Evolutionary conservation across 2,113 vertebrate species (phyloP), one percentile per base, ranked within the genome.

Genomic region (Narcine bancroftii): DNA sequence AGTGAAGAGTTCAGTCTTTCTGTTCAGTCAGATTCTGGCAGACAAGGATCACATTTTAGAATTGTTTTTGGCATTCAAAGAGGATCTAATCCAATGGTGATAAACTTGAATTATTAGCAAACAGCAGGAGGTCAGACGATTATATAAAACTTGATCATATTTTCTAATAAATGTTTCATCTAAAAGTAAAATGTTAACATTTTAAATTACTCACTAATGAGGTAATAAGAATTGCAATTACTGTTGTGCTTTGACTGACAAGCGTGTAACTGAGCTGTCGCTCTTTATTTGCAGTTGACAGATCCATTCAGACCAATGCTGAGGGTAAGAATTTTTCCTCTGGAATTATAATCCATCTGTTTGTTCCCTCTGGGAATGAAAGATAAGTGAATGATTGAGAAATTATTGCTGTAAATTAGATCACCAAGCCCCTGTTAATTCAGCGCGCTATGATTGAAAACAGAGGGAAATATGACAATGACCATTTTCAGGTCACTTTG

Each of bases 261-360:
- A 95, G 95, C 95, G 92, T 96, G 95, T 97, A 97, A 97, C 96
- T 94, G 94, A 95, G 95, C 95, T 97, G 95, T 95, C 94, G 96
- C 94, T 95, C 95, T 96, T 95, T 96, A 94, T 96, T 95, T 95
- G 94, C 95, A 99, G 98, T 95, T 99, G 97, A 97, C 98, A 94
- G 98, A 99, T 97, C 98, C 98, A 92, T 99, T 99, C 96, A 97
- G 98, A 94, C 98, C 98, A 93, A 97, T 99, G 96, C 95, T 99
- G 96, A 98, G 98, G 98, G 98, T 99, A 98, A 97, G 97, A 94
- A 96, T 95, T 93, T 94, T 96, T 94, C 95, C 83, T 69, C 93
- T 93, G 92, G 60, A 92, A 89, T 92, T 92, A 60, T 39, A 71
- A 93, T 94, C 93, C 93, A 94, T 60, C 0, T 53, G 92, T 93